Evolutionary conservation across 2,113 vertebrate species (phyloP).

Genomic region (Nothocercus julius): DNA sequence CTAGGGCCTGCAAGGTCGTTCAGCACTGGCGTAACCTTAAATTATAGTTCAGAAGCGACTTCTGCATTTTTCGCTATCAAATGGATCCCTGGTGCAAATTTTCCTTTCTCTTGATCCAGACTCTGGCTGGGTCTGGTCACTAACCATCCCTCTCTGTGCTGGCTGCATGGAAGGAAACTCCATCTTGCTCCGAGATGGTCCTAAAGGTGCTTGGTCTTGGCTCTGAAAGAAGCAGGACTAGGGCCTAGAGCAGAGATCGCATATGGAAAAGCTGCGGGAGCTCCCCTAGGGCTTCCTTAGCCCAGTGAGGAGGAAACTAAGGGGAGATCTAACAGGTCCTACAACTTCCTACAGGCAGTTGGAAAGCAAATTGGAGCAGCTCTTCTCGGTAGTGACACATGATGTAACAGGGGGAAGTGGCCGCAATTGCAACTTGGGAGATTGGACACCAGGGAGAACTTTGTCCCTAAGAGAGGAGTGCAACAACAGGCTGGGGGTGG

Average conservation of each 20-base stretch:
- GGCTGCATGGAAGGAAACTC: background rate
- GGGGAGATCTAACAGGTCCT: background rate
- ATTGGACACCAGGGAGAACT: background rate
- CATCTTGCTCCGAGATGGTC: background rate
- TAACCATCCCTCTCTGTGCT: constrained; percentile 9
- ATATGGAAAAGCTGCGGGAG: too few species aligned
- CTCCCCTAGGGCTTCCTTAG: background rate
- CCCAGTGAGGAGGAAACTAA: background rate
- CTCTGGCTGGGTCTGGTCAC: constrained; percentile 42
- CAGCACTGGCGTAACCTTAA: background rate
- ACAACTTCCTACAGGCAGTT: background rate
- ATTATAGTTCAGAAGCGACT: background rate
- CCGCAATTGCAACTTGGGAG: rapidly evolving
- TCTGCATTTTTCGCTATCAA: constrained; percentile 19
- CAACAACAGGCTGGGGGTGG: background rate
- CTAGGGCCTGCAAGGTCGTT: background rate
- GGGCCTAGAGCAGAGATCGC: background rate
- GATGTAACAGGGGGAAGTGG: background rate
- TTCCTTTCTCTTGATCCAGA: constrained; percentile 31
- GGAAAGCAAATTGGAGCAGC: background rate
- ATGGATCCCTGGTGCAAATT: constrained; percentile 26
- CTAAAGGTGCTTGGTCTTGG: constrained; percentile 46
- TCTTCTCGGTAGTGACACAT: background rate
- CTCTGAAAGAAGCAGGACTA: background rate
- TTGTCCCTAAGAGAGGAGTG: background rate